Conservation (phyloP, 2,113 vertebrate genomes). For the Neodontobutis hainanensis region DNA sequence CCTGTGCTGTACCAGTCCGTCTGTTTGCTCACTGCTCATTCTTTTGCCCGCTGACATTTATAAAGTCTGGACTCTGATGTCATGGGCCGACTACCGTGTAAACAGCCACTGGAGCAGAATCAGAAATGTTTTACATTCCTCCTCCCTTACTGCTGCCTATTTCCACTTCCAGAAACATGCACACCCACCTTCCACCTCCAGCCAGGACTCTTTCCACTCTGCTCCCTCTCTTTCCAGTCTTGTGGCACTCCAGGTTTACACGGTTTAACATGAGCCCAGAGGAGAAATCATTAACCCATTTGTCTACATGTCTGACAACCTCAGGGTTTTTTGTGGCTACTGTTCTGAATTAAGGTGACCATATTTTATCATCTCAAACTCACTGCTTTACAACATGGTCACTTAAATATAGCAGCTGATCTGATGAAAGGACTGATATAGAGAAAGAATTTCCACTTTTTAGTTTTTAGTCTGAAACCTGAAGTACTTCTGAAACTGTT, state of each 20-base stretch:
- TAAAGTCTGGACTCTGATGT: slow-evolving; percentile 80
- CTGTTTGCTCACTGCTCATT: slow-evolving; percentile 67
- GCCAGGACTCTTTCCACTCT: slow-evolving; percentile 19
- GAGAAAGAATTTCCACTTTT: slow-evolving; percentile 20
- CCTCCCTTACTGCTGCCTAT: slow-evolving; percentile 66
- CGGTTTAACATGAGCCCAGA: slow-evolving; percentile 58
- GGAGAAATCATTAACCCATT: slow-evolving; percentile 46
- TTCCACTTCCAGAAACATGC: slow-evolving; percentile 65
- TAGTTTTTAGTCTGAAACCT: background rate
- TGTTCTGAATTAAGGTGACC: slow-evolving; percentile 21
- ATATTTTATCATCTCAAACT: slow-evolving; percentile 33
- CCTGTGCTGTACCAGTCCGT: slow-evolving; percentile 28
- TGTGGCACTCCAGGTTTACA: slow-evolving; percentile 58
- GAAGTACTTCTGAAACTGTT: slow-evolving; percentile 18
- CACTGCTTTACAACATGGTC: slow-evolving; percentile 6
- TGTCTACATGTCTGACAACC: slow-evolving; percentile 41
- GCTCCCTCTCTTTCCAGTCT: slow-evolving; percentile 61
- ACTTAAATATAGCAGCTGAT: slow-evolving; percentile 34
- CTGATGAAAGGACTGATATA: slow-evolving; percentile 3
- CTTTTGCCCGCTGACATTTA: slow-evolving; percentile 73
- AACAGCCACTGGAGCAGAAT: slow-evolving; percentile 75
- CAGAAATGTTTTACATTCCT: slow-evolving; percentile 83
- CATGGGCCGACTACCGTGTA: slow-evolving; percentile 77
- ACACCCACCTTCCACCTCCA: slow-evolving; percentile 35
- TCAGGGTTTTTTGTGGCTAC: slow-evolving; percentile 31